Evolutionary conservation across 2,797 vertebrate species (phyloP).

Genomic region (Cichlasoma orientale): DNA sequence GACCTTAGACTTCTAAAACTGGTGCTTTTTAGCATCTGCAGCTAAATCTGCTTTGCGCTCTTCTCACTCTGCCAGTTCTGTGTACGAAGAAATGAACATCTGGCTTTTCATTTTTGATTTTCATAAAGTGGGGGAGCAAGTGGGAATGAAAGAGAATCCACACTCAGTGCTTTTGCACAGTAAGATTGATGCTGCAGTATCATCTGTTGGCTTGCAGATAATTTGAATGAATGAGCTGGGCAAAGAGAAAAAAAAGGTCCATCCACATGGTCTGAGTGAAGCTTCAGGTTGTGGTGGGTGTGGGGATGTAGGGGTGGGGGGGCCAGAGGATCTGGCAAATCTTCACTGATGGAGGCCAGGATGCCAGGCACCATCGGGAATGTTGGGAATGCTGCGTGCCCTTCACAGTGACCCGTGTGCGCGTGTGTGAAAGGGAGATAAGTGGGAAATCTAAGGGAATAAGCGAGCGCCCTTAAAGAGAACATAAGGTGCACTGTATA

Average conservation of each 20-base stretch:
- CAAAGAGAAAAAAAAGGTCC: neutral
- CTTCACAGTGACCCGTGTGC: conserved; percentile 64
- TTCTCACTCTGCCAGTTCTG: neutral
- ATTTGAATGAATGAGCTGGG: neutral
- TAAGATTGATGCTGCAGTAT: neutral
- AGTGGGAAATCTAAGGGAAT: conserved; percentile 40
- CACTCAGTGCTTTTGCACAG: neutral
- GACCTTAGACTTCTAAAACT: neutral
- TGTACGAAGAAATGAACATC: neutral
- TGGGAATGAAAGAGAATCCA: neutral
- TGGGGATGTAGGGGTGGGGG: conserved; percentile 7
- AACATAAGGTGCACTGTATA: conserved; percentile 29
- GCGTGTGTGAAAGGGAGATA: conserved; percentile 26
- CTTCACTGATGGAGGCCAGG: conserved; percentile 62
- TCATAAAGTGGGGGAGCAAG: neutral
- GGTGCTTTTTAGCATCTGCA: neutral
- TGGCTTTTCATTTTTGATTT: neutral
- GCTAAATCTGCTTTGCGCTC: neutral
- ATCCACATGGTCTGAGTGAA: neutral
- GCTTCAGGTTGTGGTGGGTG: conserved; percentile 4
- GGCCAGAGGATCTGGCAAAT: conserved; percentile 56
- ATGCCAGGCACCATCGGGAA: conserved; percentile 70
- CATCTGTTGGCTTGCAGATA: neutral
- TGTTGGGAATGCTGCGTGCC: conserved; percentile 71
- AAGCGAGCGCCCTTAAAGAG: conserved; percentile 50